Percentiles rank a stretch among this genome's conserved stretches.
Conservation (phyloP, 2,113 vertebrate species). For the Mirounga angustirostris region DNA sequence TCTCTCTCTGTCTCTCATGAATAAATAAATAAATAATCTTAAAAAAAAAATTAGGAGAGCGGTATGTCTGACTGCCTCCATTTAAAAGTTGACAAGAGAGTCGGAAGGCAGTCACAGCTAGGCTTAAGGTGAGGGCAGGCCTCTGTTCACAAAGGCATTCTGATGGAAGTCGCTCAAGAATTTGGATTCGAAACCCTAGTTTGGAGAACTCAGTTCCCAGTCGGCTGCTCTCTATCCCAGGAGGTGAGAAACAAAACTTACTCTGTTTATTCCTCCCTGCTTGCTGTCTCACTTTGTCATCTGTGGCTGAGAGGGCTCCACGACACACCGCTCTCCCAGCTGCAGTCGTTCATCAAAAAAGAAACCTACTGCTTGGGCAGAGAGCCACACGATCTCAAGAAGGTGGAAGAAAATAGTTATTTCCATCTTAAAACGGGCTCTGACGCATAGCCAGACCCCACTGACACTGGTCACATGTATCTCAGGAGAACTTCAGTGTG, state of each 20-base stretch:
- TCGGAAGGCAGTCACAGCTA: neutral
- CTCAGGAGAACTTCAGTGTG: neutral
- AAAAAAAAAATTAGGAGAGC: too few relatives aligned
- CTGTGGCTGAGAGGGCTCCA: neutral
- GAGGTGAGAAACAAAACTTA: conserved; percentile 3
- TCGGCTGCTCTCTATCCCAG: neutral
- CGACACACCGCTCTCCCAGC: neutral
- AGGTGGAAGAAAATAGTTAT: neutral
- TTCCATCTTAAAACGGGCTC: neutral
- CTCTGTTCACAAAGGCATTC: neutral
- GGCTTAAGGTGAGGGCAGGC: neutral
- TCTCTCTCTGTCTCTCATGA: too few relatives aligned
- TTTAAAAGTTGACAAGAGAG: neutral
- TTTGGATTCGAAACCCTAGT: neutral
- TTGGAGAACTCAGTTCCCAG: neutral
- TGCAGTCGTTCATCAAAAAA: neutral
- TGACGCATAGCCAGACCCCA: neutral
- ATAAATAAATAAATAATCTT: too few relatives aligned
- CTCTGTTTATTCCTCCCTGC: neutral
- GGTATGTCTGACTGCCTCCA: neutral
- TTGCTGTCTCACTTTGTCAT: neutral
- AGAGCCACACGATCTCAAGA: neutral
- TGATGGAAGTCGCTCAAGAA: neutral
- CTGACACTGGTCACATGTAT: neutral
- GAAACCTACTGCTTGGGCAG: neutral